These are phyloP conservation scores for Cottoperca gobio DNA, from an alignment of 2,797 vertebrate genomes.

Conservation along the genomic window DNA sequence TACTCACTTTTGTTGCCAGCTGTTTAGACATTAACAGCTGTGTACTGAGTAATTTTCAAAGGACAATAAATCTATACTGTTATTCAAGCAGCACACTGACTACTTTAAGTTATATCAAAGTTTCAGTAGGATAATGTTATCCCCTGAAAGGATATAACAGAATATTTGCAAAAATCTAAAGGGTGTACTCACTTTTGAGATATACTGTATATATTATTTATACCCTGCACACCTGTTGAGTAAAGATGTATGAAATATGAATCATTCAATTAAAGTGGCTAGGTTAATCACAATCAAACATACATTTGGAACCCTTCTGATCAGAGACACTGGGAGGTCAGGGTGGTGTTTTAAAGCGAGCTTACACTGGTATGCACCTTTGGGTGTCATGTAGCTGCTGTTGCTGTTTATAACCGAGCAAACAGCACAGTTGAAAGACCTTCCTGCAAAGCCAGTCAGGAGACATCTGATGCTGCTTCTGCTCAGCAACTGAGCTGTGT, in stretches of 20 bases:
- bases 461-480: conserved; percentile 11
- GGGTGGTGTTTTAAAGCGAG: not conserved
- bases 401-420: conserved; percentile 42
- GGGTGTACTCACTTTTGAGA: too few relatives aligned
- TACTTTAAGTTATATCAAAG: too few relatives aligned
- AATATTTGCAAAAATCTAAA: too few relatives aligned
- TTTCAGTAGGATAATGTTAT: too few relatives aligned
- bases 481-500: not conserved
- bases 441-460: not conserved
- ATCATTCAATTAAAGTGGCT: not conserved
- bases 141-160: too few relatives aligned
- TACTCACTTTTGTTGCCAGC: too few relatives aligned
- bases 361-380: not conserved
- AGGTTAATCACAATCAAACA: not conserved
- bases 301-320: not conserved
- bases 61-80: too few relatives aligned
- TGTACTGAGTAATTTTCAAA: too few relatives aligned
- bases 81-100: too few relatives aligned
- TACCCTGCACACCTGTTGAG: too few relatives aligned
- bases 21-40: too few relatives aligned
- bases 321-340: not conserved
- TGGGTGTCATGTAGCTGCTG: conserved; percentile 35
- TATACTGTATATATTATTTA: too few relatives aligned
- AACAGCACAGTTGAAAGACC: not conserved
- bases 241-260: not conserved